phyloP scores from a whole-genome alignment of 2,797 vertebrate genomes.

The Threskiornis aethiopicus region DNA sequence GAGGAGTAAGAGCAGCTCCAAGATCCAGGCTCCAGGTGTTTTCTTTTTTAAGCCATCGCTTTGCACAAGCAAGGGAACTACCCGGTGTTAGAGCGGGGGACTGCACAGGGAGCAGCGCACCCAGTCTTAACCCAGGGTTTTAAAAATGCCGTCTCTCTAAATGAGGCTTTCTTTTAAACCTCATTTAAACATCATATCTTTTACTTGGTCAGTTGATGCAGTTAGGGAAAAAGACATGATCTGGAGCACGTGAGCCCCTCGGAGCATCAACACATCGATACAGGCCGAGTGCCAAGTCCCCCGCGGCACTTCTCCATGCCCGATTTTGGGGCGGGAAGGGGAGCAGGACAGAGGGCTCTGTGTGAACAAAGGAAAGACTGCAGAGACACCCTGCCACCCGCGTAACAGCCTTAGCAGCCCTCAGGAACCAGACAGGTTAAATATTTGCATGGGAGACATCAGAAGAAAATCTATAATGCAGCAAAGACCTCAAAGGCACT shows the following conservation, averaged over 20 bases:
- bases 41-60: neutral
- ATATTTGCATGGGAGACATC: conserved; percentile 53
- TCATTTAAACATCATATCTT: neutral
- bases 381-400: neutral
- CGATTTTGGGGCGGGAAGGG: neutral
- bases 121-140: neutral
- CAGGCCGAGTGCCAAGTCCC: accelerated
- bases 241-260: neutral
- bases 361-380: neutral
- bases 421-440: conserved; percentile 37
- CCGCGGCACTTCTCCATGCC: accelerated
- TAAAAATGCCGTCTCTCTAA: neutral
- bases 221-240: neutral
- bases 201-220: neutral
- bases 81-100: accelerated
- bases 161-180: neutral
- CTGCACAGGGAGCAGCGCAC: neutral
- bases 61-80: neutral
- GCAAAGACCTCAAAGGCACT: conserved; percentile 44
- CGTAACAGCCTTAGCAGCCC: neutral
- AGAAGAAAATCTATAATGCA: conserved; percentile 33
- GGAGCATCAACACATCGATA: neutral
- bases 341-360: neutral
- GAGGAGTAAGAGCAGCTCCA: neutral
- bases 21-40: neutral